Conservation (phyloP, 64 coral and sea anemone genomes). For the Montipora capricornis region DNA sequence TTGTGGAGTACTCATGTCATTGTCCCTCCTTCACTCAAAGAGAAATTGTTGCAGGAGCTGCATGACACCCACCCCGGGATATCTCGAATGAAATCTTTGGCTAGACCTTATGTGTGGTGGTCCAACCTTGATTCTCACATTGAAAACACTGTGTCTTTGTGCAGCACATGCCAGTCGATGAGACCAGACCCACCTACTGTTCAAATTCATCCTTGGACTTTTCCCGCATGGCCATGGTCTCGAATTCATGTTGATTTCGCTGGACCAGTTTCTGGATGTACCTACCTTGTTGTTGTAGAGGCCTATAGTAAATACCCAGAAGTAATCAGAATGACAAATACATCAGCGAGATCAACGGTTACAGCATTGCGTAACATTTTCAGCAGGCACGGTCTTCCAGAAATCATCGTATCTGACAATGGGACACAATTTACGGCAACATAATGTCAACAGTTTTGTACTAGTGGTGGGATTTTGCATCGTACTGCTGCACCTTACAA, state of each 20-base stretch:
- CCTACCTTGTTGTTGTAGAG: slow-evolving; percentile 29
- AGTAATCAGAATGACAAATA: slow-evolving; percentile 59
- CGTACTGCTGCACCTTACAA: slow-evolving; percentile 38
- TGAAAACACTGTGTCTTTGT: slow-evolving; percentile 20
- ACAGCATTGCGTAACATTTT: slow-evolving; percentile 51
- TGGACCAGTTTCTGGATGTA: slow-evolving; percentile 24
- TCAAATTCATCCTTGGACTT: slow-evolving; percentile 34
- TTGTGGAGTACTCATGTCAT: slow-evolving; percentile 37
- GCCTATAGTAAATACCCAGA: slow-evolving; percentile 33
- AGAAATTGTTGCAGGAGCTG: slow-evolving; percentile 46
- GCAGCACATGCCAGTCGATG: background rate
- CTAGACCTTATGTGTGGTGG: slow-evolving; percentile 66
- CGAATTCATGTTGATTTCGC: slow-evolving; percentile 56
- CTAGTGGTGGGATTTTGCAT: slow-evolving; percentile 47
- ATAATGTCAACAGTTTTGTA: slow-evolving; percentile 62
- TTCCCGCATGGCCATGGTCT: slow-evolving; percentile 33
- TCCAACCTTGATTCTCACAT: slow-evolving; percentile 58
- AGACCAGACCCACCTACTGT: background rate
- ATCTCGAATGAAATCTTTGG: slow-evolving; percentile 64
- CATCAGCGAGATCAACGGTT: slow-evolving; percentile 35
- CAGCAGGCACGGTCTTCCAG: background rate
- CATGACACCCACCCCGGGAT: slow-evolving; percentile 57
- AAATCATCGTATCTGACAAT: slow-evolving; percentile 24
- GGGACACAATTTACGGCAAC: slow-evolving; percentile 13
- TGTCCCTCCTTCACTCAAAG: slow-evolving; percentile 58